Base-by-base conservation (phyloP, 2,888 invertebrate genomes). In the Sipunculus nudus region DNA sequence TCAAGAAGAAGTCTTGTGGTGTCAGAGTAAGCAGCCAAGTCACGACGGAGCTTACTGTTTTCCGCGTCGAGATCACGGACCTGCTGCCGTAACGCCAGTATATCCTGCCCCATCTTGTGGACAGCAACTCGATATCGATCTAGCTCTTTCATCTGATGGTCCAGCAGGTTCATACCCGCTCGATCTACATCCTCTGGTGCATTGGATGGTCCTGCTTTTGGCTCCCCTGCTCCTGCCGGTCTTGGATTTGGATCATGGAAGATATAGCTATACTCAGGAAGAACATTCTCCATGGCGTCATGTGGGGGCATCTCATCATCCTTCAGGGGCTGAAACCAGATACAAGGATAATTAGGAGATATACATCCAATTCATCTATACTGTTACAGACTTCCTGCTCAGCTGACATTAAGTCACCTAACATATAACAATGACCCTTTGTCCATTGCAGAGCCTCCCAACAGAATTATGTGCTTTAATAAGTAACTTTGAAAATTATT, bases 241-340 rank as follows among this genome's bases (percentile, higher is more conserved):
- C 29, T 13, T 3, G 10, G n/a, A 23, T 71, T 71, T 3, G 74
- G 72, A 48, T 78, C 78, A 53, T 71, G 70, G 70, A 80, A 80
- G 40, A 81, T 81, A 60, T 81, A 81, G 68, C 79, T 75, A 63
- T 81, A 81, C 48, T 81, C 81, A 29, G 81, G 81, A n/a, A 81
- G 71, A 2, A 78, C 68, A n/a, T 67, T 63, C 53, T 79, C 78
- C 69, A 81, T 71, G 26, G 79, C 80, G 47, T 77, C 74, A 55
- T 71, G 75, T 0, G 77, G 69, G 5, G 81, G 81, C 60, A 80
- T 53, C 45, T 79, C 78, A 4, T 74, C 78, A 71, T 80, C 79
- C 63, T 76, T 71, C 40, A 77, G 70, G 6, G 77, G 78, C 78
- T 78, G 71, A 25, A 71, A 68, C 28, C 38, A 13, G 28, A 13